phyloP scores from a whole-genome alignment of 2,113 vertebrate species.

The Gallinago media region DNA sequence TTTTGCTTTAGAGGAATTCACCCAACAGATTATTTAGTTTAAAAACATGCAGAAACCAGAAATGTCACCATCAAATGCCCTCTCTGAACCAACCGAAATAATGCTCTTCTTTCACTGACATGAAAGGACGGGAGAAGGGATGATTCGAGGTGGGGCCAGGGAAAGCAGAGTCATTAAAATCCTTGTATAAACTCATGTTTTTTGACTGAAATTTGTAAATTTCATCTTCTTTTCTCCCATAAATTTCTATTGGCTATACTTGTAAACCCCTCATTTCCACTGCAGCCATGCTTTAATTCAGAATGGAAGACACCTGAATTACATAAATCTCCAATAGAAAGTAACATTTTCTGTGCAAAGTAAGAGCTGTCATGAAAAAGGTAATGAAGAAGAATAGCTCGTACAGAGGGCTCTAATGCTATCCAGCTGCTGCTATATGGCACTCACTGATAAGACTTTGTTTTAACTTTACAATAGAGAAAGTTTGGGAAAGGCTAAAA shows the following conservation, averaged over 20 bases:
- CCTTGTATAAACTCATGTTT: not conserved
- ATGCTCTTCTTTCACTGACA: not conserved
- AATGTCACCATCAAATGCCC: not conserved
- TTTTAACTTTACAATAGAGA: conserved; percentile 80
- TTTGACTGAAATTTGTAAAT: not conserved
- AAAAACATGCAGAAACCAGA: not conserved
- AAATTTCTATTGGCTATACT: conserved; percentile 13
- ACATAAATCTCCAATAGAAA: conserved; percentile 91
- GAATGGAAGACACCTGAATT: conserved; percentile 85
- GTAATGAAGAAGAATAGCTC: conserved; percentile 94
- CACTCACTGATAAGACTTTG: conserved; percentile 80
- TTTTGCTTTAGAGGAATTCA: not conserved
- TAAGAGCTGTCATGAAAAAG: conserved; percentile 89
- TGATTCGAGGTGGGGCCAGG: not conserved
- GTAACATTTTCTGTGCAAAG: conserved; percentile 86
- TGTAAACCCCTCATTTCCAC: conserved; percentile 44
- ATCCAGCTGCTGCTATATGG: conserved; percentile 91
- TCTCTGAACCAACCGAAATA: not conserved
- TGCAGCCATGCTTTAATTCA: conserved; percentile 70
- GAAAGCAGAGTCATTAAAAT: not conserved
- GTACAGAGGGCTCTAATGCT: conserved; percentile 88
- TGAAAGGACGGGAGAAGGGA: not conserved
- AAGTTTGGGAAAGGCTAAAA: conserved; percentile 81
- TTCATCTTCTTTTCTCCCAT: not conserved
- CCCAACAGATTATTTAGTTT: not conserved